phyloP scores from a whole-genome alignment of 1,140 invertebrate genomes.

The Heliconius himera region DNA sequence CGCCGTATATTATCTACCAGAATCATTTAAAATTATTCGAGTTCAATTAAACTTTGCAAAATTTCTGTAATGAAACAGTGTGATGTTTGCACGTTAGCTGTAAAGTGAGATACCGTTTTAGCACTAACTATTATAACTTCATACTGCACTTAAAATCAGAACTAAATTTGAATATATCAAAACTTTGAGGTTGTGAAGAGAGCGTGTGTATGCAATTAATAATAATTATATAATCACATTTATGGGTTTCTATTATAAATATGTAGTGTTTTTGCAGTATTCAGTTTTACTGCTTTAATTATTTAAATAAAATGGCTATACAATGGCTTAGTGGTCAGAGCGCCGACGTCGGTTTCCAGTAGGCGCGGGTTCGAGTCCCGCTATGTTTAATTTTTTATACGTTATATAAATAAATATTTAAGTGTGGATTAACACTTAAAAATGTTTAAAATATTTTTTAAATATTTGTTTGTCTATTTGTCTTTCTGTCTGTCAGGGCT shows the following conservation, averaged over 20 bases:
- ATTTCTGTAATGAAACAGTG: background rate
- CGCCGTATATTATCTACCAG: background rate
- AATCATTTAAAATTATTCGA: background rate
- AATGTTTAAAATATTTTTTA: too few relatives aligned
- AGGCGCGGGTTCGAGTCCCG: too few relatives aligned
- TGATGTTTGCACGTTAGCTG: conserved; percentile 4
- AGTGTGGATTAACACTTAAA: too few relatives aligned
- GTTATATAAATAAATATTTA: too few relatives aligned
- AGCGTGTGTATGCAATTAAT: conserved; percentile 2
- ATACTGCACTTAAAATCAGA: conserved; percentile 20
- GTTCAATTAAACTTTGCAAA: background rate
- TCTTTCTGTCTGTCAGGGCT: too few relatives aligned
- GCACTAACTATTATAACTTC: conserved; percentile 14
- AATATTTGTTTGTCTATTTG: too few relatives aligned
- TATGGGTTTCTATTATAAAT: background rate
- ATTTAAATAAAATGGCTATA: too few relatives aligned
- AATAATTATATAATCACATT: background rate
- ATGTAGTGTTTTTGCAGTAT: too few relatives aligned
- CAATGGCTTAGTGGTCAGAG: too few relatives aligned
- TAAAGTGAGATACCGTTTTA: background rate
- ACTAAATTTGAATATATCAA: conserved; percentile 20
- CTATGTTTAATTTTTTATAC: too few relatives aligned
- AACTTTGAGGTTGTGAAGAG: conserved; percentile 1
- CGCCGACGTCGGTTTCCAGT: too few relatives aligned
- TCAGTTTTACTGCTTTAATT: too few relatives aligned